Base-by-base conservation (phyloP, 2,113 vertebrate species). In the Tragulus kanchil region DNA sequence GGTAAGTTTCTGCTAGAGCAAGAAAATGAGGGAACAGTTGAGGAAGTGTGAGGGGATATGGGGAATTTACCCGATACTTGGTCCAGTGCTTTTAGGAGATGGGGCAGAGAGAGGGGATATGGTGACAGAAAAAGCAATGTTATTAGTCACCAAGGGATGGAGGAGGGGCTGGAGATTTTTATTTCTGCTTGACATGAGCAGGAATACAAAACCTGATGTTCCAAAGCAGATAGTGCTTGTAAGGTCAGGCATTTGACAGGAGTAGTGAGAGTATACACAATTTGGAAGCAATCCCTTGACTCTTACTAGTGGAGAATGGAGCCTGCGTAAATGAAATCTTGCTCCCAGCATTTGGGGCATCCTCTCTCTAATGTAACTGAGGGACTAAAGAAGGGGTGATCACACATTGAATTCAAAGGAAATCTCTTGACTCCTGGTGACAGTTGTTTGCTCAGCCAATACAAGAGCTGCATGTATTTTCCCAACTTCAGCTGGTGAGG, bases 81-180 rank as follows among this genome's bases (percentile, higher is more conserved):
- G 67, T 92, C 3, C 9, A 50, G 11, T 92, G 52, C 28, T 94
- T 97, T 85, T 10, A 58, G 77, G n/a, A 83, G 52, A 85, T 64
- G 25, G 26, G 28, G 25, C 31, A 78, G 48, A n/a, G 56, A 9
- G 28, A 65, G 19, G 5, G 19, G 67, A 92, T 8, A 79, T 61
- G 14, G 48, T 88, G 21, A 89, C 19, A 77, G 64, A 85, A 84
- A 79, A 17, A 62, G 13, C 6, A 65, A 56, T 9, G 5, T 79
- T n/a, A 90, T 85, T 77, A 73, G 52, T 93, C 45, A 19, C 6
- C 28, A 91, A 3, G 5, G 13, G 3, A 62, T 50, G 84, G 42
- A 8, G 31, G 36, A 65, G 5, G 13, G 21, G 1, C 13, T 31
- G 25, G 48, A 77, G 28, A 1, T 13, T 14, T 91, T 45, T 19